Evolutionary conservation across 2,888 invertebrate species (phyloP).

Genomic region (Euzophera pinguis): DNA sequence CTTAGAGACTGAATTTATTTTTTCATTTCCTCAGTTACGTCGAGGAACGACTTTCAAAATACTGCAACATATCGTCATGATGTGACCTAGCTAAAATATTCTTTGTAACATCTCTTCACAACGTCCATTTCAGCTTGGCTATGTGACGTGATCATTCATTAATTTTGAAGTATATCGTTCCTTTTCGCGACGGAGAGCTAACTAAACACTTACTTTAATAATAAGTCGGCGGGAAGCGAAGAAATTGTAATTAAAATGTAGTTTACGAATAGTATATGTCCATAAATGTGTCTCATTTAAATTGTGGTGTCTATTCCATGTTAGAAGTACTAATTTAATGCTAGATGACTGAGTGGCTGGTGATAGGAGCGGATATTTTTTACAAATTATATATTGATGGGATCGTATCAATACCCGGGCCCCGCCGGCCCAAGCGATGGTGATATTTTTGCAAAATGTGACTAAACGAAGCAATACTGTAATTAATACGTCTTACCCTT

Average conservation of each 20-base stretch:
- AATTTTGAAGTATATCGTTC: not conserved
- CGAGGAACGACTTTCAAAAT: conserved; percentile 11
- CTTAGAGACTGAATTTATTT: conserved; percentile 57
- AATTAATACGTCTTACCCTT: conserved; percentile 82
- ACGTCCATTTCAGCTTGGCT: not conserved
- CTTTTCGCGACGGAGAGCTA: conserved; percentile 16
- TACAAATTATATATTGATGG: conserved; percentile 52
- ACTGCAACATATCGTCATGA: not conserved
- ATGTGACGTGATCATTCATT: no score
- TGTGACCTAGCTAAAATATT: not conserved
- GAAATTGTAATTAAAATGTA: conserved; percentile 60
- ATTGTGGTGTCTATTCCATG: conserved; percentile 78
- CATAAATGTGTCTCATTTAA: conserved; percentile 76
- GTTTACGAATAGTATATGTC: conserved; percentile 68
- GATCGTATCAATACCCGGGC: conserved; percentile 32
- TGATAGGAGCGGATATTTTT: conserved; percentile 72
- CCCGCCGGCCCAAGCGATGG: conserved; percentile 54
- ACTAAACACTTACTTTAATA: conserved; percentile 32
- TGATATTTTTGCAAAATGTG: conserved; percentile 86
- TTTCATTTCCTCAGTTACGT: conserved; percentile 33
- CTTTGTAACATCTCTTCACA: not conserved
- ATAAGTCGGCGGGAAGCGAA: conserved; percentile 63
- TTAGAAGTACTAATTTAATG: conserved; percentile 70
- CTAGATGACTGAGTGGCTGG: conserved; percentile 71
- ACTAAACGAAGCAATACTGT: conserved; percentile 88